Percentiles rank a stretch among this genome's conserved stretches.
phyloP scores from a whole-genome alignment of 2,113 vertebrate genomes.

The Mustela nigripes region DNA sequence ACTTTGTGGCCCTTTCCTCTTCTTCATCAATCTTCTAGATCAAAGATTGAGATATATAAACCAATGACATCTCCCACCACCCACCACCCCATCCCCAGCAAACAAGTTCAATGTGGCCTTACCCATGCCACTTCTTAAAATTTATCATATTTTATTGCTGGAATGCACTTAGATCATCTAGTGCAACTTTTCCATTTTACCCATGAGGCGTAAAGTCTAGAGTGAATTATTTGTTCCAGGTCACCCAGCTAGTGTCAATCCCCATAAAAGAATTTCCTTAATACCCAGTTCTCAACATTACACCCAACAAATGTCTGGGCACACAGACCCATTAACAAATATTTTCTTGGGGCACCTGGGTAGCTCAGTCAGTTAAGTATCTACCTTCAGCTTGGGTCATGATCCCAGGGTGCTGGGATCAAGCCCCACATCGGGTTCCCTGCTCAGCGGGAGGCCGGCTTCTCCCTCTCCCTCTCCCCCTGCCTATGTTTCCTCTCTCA shows the following conservation, averaged over 20 bases:
- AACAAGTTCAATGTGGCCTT: not conserved
- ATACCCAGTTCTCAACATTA: not conserved
- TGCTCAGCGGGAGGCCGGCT: too few species aligned
- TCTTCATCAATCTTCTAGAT: not conserved
- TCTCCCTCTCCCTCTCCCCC: too few species aligned
- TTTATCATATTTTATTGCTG: not conserved
- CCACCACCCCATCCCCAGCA: not conserved
- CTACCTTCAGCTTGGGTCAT: too few species aligned
- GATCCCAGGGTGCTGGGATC: too few species aligned
- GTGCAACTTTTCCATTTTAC: not conserved
- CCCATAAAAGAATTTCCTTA: not conserved
- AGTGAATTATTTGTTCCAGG: not conserved
- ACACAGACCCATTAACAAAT: constrained; percentile 3
- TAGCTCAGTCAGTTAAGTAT: too few species aligned
- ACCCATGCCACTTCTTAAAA: constrained; percentile 3
- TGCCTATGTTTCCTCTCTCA: too few species aligned
- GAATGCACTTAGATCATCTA: not conserved
- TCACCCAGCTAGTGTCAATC: not conserved
- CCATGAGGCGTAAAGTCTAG: not conserved
- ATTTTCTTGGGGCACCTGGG: not conserved
- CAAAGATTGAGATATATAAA: constrained; percentile 47
- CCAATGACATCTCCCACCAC: not conserved
- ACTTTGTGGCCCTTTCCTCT: not conserved
- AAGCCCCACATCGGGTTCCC: too few species aligned
- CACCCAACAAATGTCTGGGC: not conserved